Base-by-base conservation (phyloP, 2,888 invertebrate species). In the Pseudococcus longispinus region DNA sequence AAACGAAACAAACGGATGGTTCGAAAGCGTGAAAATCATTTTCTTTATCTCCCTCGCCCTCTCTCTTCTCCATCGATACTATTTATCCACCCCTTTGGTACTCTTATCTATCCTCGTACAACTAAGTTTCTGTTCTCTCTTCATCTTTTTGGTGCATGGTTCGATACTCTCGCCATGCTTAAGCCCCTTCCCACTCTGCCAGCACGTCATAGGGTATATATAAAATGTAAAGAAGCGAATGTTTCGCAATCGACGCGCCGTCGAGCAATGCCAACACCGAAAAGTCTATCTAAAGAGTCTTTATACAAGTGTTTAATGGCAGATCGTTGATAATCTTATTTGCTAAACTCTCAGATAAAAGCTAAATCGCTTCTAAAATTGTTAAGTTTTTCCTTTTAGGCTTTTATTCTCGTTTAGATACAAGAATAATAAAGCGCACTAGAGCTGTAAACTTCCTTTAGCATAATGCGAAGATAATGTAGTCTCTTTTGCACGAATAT, bases 241-340 rank as follows among this genome's bases (percentile, higher is more conserved):
- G 77, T 80, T 80, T 42, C 42, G 77, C 42, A 42, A 70, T 70
- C 70, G 70, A 80, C 77, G 77, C 77, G 77, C 77, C 77, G 77
- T 42, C 32, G 77, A 80, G 77, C 42, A 20, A 80, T 23, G n/a
- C 77, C 77, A 70, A 70, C 77, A 42, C 42, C 77, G 77, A 80
- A 80, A 70, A 80, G 77, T 42, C 77, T 80, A 80, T 80, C 77
- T 42, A 42, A 80, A 80, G 37, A 80, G 77, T 80, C 77, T 80
- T 80, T 80, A 80, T 42, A 80, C 42, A 42, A 80, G 77, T 80
- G 77, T 80, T 80, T 80, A 80, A 80, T 80, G 77, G 77, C 77
- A 80, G 77, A 80, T 80, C 77, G 77, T 80, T 80, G 77, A 80
- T 80, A 80, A 80, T 80, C 77, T 80, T 80, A 80, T 80, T 80